Percentiles rank a stretch among this genome's conserved stretches.
phyloP scores from a whole-genome alignment of 2,113 vertebrate genomes.

The Caloenas nicobarica region DNA sequence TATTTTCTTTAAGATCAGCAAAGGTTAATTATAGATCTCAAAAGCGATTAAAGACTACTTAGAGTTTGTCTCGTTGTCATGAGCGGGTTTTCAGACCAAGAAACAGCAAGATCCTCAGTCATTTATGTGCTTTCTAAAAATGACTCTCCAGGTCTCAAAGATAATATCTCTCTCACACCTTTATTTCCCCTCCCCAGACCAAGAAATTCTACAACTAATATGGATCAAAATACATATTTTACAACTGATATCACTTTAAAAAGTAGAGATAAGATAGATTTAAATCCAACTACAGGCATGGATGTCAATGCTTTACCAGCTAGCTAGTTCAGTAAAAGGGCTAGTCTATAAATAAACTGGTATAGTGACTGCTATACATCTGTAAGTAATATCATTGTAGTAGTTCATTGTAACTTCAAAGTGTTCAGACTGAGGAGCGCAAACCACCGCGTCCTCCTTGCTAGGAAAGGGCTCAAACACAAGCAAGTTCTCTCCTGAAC shows the following conservation, averaged over 20 bases:
- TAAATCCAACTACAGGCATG: neutral
- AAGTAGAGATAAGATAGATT: neutral
- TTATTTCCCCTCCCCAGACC: neutral
- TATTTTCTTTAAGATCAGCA: neutral
- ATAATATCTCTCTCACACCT: neutral
- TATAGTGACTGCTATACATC: neutral
- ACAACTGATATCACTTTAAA: neutral
- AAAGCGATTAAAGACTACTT: neutral
- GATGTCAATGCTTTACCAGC: neutral
- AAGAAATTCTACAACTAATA: neutral
- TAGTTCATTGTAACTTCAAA: neutral
- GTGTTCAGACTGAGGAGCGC: neutral
- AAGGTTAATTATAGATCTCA: neutral
- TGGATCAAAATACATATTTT: neutral
- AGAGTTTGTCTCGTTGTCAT: neutral
- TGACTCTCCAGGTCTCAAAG: neutral
- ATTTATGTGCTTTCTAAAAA: neutral
- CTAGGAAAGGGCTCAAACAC: neutral
- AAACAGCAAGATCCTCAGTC: neutral
- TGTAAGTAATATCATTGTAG: neutral
- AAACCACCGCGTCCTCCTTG: neutral
- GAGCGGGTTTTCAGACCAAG: neutral
- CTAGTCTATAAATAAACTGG: neutral
- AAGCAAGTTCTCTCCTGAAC: neutral
- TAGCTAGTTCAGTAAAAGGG: neutral